phyloP scores from a whole-genome alignment of 2,888 invertebrate genomes.

The Priocnemis perturbator region DNA sequence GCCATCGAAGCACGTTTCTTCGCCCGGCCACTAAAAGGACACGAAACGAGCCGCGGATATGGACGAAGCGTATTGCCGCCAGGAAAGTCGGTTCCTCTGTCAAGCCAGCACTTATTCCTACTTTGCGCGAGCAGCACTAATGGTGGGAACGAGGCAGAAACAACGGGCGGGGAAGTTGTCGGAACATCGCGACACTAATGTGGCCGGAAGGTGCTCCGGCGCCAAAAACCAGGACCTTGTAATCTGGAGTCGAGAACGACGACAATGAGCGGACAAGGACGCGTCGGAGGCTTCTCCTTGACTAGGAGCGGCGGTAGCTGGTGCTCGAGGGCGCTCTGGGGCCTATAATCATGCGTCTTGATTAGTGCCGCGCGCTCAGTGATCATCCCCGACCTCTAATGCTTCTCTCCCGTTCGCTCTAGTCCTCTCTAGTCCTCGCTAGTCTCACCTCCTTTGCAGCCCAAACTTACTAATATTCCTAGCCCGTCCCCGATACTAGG shows the following conservation, averaged over 20 bases:
- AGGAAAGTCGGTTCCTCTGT: not conserved
- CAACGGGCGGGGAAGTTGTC: not conserved
- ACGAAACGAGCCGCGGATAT: too few species aligned
- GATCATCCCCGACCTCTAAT: slow-evolving; percentile 73
- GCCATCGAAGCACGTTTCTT: too few species aligned
- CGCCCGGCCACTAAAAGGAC: too few species aligned
- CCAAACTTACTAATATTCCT: slow-evolving; percentile 66
- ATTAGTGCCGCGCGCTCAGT: slow-evolving; percentile 73
- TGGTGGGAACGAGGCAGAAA: too few species aligned
- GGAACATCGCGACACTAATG: slow-evolving; percentile 16
- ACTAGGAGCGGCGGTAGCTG: slow-evolving; percentile 48
- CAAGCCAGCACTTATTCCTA: not conserved
- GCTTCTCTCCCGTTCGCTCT: slow-evolving; percentile 58
- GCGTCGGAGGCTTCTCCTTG: slow-evolving; percentile 52
- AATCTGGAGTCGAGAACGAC: slow-evolving; percentile 57
- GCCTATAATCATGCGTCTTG: slow-evolving; percentile 75
- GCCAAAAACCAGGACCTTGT: slow-evolving; percentile 60
- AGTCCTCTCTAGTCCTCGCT: slow-evolving; percentile 58
- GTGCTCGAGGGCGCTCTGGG: slow-evolving; percentile 64
- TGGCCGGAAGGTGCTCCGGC: slow-evolving; percentile 11
- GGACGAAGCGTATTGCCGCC: not conserved
- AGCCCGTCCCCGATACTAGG: slow-evolving; percentile 49
- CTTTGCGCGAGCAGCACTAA: too few species aligned
- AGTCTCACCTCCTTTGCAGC: slow-evolving; percentile 43
- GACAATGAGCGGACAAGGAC: slow-evolving; percentile 58